Percentiles rank a stretch among this genome's conserved stretches.
Evolutionary conservation across 2,888 invertebrate genomes (phyloP).

Genomic region (Gryllus longicercus): DNA sequence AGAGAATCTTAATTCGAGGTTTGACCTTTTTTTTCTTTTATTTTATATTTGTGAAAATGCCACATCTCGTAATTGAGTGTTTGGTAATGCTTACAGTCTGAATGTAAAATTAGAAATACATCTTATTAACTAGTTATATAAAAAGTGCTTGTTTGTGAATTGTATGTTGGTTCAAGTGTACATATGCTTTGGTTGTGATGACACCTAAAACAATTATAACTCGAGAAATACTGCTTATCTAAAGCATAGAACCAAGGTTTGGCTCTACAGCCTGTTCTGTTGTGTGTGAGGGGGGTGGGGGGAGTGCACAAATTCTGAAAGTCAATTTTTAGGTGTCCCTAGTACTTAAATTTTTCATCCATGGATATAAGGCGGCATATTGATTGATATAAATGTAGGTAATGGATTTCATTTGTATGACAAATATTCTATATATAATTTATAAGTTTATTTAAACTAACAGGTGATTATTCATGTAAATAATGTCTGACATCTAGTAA

Average conservation of each 20-base stretch:
- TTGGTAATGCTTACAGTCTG: not conserved
- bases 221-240: not conserved
- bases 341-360: not conserved
- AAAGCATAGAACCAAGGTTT: not conserved
- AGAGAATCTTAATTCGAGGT: no score
- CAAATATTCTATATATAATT: not conserved
- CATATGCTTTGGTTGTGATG: no score
- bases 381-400: not conserved
- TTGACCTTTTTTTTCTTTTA: no score
- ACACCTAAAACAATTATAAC: not conserved
- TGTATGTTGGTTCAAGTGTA: no score
- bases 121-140: not conserved
- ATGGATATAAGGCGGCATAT: not conserved
- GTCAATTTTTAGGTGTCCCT: not conserved
- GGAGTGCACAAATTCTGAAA: not conserved
- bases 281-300: not conserved
- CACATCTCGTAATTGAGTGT: no score
- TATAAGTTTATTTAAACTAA: slow-evolving; percentile 11
- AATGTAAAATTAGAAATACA: not conserved
- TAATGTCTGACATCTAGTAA: not conserved
- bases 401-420: slow-evolving; percentile 6
- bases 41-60: no score
- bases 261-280: not conserved
- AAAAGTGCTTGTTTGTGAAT: no score
- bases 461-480: slow-evolving; percentile 9